Evolutionary conservation across 2,797 vertebrate genomes (phyloP).

Genomic region (Enteromius unitaeniatus): DNA sequence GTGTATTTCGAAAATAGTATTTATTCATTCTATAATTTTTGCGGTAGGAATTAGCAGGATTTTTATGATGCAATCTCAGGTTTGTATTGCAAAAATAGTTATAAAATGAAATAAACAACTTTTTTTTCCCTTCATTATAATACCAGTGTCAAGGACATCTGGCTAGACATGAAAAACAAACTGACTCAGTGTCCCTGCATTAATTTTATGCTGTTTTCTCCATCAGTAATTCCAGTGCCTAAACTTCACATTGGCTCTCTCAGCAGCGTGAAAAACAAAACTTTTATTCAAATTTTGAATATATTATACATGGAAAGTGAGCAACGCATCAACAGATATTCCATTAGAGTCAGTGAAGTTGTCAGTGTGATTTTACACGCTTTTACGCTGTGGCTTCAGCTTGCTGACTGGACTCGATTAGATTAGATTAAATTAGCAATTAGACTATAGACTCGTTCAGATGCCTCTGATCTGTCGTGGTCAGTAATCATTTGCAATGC

Average conservation of each 20-base stretch:
- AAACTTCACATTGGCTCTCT: background rate
- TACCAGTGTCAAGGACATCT: background rate
- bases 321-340: background rate
- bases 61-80: background rate
- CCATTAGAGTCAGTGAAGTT: background rate
- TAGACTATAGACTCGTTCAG: background rate
- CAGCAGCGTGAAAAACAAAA: conserved; percentile 5
- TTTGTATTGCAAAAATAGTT: background rate
- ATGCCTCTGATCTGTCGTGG: background rate
- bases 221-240: background rate
- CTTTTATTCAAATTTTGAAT: background rate
- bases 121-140: background rate
- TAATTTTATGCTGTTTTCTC: background rate
- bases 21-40: background rate
- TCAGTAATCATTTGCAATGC: background rate
- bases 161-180: background rate
- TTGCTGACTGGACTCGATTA: background rate
- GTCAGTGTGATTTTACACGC: background rate
- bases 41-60: background rate
- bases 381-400: background rate
- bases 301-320: background rate
- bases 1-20: background rate
- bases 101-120: background rate
- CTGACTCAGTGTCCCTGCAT: background rate
- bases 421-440: background rate